Evolutionary conservation across 1,140 invertebrate species (phyloP), one percentile per base, ranked within the genome.

Genomic region (Hesperophylax magnus): DNA sequence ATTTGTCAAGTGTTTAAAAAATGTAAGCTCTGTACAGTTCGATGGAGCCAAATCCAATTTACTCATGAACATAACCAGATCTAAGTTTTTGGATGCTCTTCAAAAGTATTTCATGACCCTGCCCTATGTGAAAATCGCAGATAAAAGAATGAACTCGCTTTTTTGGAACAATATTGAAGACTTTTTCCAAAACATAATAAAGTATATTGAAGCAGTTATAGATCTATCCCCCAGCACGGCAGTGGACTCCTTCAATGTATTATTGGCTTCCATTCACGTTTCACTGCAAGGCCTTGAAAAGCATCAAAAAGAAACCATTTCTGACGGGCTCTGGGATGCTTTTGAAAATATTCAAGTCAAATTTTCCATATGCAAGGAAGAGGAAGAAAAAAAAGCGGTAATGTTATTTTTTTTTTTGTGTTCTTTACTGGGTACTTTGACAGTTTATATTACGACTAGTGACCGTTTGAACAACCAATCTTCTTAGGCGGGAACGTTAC

Each of bases 161-260:
- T 91, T 90, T 61, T 91, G 90, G 90, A 85, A 85, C 9, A 84
- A 88, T 72, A 82, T 84, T 82, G 84, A 84, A 24, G 77, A 82
- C 11, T 47, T 91, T 86, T 91, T 88, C 87, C 65, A 78, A 0
- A 87, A 89, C 81, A 86, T 90, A 31, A 79, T 88, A 15, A 79
- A 53, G 65, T 86, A 88, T 82, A 86, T 82, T 78, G 85, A 87
- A 79, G 85, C 71, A n/a, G 85, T 90, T 11, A 85, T 86, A 18
- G 83, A 86, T 20, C 65, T 87, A 20, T 86, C 87, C 0, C 91
- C 90, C 11, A 85, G 86, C 14, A 87, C 84, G 17, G 87, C 89
- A 5, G 71, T 86, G 53, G 87, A 85, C 86, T 84, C 65, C 86
- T 88, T 78, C 31, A n/a, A 31, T 27, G 31, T 60, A 8, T 71